Base-by-base conservation (phyloP, 2,888 invertebrate species). In the Venusia cambrica region DNA sequence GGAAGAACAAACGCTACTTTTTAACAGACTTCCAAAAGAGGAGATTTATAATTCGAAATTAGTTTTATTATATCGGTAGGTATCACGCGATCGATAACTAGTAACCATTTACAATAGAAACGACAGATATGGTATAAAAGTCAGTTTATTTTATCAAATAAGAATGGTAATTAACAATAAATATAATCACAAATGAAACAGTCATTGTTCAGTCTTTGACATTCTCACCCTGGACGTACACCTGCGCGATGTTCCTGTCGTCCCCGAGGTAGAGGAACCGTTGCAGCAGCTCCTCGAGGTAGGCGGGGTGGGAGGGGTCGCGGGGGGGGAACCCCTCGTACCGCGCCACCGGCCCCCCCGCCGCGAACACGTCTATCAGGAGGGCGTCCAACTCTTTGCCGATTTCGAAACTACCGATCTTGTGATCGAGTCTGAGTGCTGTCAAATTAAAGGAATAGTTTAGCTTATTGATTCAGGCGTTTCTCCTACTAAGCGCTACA, bases 381-480 rank as follows among this genome's bases (percentile, higher is more conserved):
- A 97, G 76, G 0, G 96, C 97, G 83, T 97, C 97, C 57, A 97
- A 96, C 34, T 94, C 91, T 70, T 97, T 97, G 8, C 94, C 95
- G 2, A 90, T 70, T 49, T 89, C 83, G 56, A 97, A 95, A 75
- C 92, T 96, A 6, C 97, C 97, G 27, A 94, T 91, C 57, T 90
- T 83, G 19, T 92, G 70, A n/a, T 92, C 92, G 46, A 97, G 63
- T 1, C 90, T 88, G 18, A 97, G 80, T 10, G 94, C 97, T 93
- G 87, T 31, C 85, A 57, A 8, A n/a, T n/a, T 21, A 4, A 15
- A n/a, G 4, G 6, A 20, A 5, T 8, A 28, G 19, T 9, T 22
- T 12, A 19, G 14, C 1, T 22, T 42, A 10, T 1, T 18, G 6
- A 18, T n/a, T n/a, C n/a, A n/a, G n/a, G n/a, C n/a, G n/a, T n/a